Evolutionary conservation across 2,113 vertebrate species (phyloP).

Genomic region (Toxotes jaculatrix): DNA sequence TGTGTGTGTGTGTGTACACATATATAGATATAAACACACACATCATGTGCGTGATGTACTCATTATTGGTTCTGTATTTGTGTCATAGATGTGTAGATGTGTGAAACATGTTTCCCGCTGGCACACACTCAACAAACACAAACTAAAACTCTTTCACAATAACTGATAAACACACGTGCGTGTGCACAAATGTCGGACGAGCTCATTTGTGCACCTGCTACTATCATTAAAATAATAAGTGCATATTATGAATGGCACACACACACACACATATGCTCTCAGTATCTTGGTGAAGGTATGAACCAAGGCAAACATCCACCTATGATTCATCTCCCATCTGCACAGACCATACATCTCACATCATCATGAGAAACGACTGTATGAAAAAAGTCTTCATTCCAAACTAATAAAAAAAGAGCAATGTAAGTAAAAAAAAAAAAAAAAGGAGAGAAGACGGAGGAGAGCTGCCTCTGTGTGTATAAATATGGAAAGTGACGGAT

Average conservation of each 20-base stretch:
- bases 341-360: neutral
- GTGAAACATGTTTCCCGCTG: neutral
- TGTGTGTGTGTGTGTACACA: neutral
- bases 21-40: neutral
- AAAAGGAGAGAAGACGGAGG: neutral
- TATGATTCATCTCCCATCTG: constrained; percentile 34
- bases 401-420: constrained; percentile 12
- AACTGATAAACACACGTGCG: constrained; percentile 5
- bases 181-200: constrained; percentile 16
- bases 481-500: constrained; percentile 63
- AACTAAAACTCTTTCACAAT: constrained; percentile 11
- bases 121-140: neutral
- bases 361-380: neutral
- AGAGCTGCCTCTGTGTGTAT: constrained; percentile 16
- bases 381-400: constrained; percentile 21
- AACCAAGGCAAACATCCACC: constrained; percentile 13
- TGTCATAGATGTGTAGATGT: neutral
- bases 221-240: constrained; percentile 49
- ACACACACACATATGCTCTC: constrained; percentile 36
- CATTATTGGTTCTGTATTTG: constrained; percentile 21
- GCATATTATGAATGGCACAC: constrained; percentile 38
- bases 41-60: neutral
- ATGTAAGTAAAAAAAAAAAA: neutral
- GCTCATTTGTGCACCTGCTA: constrained; percentile 41
- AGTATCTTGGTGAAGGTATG: constrained; percentile 11